Base-by-base conservation (phyloP, 2,797 vertebrate species). In the Sebastes melanostomus region DNA sequence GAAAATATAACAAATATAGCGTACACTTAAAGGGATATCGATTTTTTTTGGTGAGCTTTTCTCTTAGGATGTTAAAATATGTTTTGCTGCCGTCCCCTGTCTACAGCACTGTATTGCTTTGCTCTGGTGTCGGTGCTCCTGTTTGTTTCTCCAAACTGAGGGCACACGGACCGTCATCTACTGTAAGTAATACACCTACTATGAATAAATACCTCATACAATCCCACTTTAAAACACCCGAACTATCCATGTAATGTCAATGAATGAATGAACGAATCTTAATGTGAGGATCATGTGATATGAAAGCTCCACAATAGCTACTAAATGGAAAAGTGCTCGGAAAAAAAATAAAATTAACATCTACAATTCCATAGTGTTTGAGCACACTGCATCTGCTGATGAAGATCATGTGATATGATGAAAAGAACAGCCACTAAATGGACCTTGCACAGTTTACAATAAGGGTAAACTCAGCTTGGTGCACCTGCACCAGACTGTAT, bases 121-220 rank as follows among this genome's bases (percentile, higher is more conserved):
- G 46, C 46, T 50, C 46, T 20, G 18, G 18, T 50, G 46, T 4
- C 46, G 18, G 46, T 50, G 16, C 46, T 20, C 18, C 18, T 20
- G 16, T 50, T 8, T 50, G 18, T 50, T 50, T 50, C 8, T 50
- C 18, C 7, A 50, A 20, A 18, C 46, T 50, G 46, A 18, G 46
- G 46, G 46, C 46, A 0, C 1, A 1, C 16, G 0, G 18, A 20
- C 46, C 1, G 8, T 50, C 46, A 20, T 20, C 3, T 50, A 20
- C 46, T 50, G 1, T 20, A 50, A 50, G 46, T 50, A 20, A 50
- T 50, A 50, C 46, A 20, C 18, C 18, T 18, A 50, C 42, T 50
- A 50, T 50, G 46, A 1, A 50, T 50, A 20, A 50, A 18, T 50
- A 50, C 8, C 18, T 50, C 8, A 50, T 50, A 50, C 46, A 50